phyloP scores from a whole-genome alignment of 37 sponge, comb jelly and placozoan genomes.

The Chondrilla cf. caribensis region DNA sequence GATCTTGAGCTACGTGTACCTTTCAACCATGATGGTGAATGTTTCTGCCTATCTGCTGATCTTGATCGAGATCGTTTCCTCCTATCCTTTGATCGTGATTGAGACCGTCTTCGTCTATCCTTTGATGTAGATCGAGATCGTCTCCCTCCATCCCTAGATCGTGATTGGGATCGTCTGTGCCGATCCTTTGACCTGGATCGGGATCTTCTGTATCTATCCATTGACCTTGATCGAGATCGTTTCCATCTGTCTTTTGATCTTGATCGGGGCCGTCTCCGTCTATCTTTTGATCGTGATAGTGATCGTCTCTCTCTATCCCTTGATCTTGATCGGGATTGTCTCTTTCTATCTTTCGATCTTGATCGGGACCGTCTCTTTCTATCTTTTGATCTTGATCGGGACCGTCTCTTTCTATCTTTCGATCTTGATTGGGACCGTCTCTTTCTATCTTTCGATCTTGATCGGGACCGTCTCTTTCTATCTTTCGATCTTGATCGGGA shows the following conservation, averaged over 20 bases:
- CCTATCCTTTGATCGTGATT: neutral
- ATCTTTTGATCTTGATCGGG: constrained; percentile 12
- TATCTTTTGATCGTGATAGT: neutral
- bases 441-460: neutral
- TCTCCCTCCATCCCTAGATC: neutral
- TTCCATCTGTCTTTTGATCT: neutral
- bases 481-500: too few relatives aligned
- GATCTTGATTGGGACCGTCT: neutral
- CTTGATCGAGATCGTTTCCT: neutral
- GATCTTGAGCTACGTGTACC: neutral
- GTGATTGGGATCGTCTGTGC: neutral
- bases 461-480: too few relatives aligned
- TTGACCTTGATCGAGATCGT: neutral
- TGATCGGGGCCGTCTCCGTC: neutral
- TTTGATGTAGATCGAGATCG: neutral
- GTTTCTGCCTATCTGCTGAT: neutral
- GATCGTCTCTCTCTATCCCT: neutral
- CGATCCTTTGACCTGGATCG: constrained; percentile 4
- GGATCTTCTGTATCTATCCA: neutral
- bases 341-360: neutral
- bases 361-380: neutral
- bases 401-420: neutral
- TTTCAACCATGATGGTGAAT: neutral
- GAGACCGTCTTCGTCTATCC: neutral
- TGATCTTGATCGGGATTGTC: neutral